Base-by-base conservation (phyloP, 2,797 vertebrate species). In the Gadopsis marmoratus region DNA sequence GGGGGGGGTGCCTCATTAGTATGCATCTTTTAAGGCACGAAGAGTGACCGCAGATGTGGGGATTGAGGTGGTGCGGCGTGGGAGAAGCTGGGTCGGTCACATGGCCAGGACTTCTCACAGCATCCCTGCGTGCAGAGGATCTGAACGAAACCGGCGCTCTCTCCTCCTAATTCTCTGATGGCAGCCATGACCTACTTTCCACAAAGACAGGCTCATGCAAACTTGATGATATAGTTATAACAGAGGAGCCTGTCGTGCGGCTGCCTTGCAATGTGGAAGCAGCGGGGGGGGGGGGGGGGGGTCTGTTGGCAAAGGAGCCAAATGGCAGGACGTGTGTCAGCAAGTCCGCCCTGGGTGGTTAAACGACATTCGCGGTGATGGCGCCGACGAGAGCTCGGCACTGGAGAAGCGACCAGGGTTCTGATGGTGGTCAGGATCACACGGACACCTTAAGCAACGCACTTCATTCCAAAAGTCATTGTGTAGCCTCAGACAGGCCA, bases 181-280 rank as follows among this genome's bases (percentile, higher is more conserved):
- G 93, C 90, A 90, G 91, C 88, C 85, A 31, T 95, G 95, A 95
- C 94, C 94, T 93, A 94, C 86, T 94, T 95, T 94, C 91, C 79
- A 87, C 90, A 92, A 93, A 94, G 91, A 93, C 83, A 72, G 91
- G 86, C 93, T 94, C 91, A 93, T 93, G 91, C 89, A 95, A 95
- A 95, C 94, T 95, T 94, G 92, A 95, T 93, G 90, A 94, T 92
- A 86, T 82, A 90, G 89, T 90, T 91, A 85, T 86, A 92, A 90
- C 86, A 72, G 89, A 84, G 79, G 79, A 89, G 81, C 79, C 86
- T 56, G 11, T 61, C 65, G 62, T 63, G 71, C 73, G 91, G 91
- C 91, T 37, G 87, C 76, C 77, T 75, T 1, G 69, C 86, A 53
- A 74, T 79, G 82, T 53, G 37, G 84, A 62, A 79, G 78, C 78